Evolutionary conservation across 37 sponge, comb jelly and placozoan genomes (phyloP).

Genomic region (Cliona cf. orientalis): DNA sequence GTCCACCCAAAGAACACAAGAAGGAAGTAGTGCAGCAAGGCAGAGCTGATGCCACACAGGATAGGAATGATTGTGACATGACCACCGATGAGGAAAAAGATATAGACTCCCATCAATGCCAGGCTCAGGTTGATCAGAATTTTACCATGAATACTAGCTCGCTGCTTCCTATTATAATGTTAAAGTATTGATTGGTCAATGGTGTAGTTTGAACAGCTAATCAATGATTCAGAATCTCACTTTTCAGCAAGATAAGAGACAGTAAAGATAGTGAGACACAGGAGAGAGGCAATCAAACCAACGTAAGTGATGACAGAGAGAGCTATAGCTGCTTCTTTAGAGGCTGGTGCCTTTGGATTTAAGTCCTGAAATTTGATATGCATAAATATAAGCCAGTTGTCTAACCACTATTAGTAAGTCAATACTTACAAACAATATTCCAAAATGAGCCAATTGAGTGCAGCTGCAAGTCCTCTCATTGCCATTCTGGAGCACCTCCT

Average conservation of each 20-base stretch:
- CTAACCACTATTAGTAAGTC: not conserved
- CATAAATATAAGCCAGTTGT: not conserved
- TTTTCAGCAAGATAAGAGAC: conserved; percentile 42
- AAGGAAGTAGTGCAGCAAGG: conserved; percentile 70
- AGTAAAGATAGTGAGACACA: conserved; percentile 41
- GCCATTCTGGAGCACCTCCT: not conserved
- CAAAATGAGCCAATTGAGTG: conserved; percentile 39
- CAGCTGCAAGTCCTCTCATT: conserved; percentile 12
- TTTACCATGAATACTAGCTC: conserved; percentile 18
- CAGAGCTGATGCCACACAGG: conserved; percentile 57
- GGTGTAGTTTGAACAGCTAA: not conserved
- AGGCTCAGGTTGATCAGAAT: conserved; percentile 63
- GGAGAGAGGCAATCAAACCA: conserved; percentile 50
- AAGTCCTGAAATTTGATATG: conserved; percentile 29
- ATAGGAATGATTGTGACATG: conserved; percentile 1
- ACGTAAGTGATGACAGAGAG: conserved; percentile 54
- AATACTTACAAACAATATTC: conserved; percentile 44
- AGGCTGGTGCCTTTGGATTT: conserved; percentile 2
- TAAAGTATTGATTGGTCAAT: not conserved
- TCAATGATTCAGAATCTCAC: too few relatives aligned
- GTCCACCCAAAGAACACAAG: conserved; percentile 70
- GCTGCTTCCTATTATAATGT: conserved; percentile 39
- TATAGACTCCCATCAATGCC: conserved; percentile 59
- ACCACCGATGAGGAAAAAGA: conserved; percentile 43
- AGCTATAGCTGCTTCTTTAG: conserved; percentile 10